Conservation (phyloP, 2,797 vertebrate genomes). For the Ptychobarbus kaznakovi region DNA sequence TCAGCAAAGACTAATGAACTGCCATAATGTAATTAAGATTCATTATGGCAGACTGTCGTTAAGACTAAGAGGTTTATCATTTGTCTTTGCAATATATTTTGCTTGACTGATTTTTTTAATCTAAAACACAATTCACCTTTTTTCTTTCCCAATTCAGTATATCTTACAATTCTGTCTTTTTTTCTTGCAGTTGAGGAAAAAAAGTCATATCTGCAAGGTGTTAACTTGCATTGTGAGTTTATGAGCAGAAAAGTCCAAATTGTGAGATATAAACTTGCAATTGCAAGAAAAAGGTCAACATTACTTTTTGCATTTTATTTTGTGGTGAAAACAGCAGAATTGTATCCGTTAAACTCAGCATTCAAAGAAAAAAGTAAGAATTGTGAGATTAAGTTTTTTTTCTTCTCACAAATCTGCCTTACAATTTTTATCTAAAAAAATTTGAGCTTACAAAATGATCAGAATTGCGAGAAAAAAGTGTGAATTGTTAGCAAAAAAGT, state of each 20-base stretch:
- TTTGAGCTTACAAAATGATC: no score
- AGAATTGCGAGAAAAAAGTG: no score
- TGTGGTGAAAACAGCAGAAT: no score
- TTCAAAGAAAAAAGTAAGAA: no score
- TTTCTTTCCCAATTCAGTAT: not conserved
- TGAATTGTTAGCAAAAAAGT: no score
- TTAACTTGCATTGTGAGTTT: not conserved
- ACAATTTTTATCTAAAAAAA: no score
- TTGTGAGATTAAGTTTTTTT: no score
- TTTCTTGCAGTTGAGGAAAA: not conserved
- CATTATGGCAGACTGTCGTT: not conserved
- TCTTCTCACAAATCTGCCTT: no score
- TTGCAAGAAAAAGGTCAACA: no score
- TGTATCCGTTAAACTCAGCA: no score
- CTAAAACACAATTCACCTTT: not conserved
- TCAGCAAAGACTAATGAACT: constrained; percentile 27
- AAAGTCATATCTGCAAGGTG: not conserved
- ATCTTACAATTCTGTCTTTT: not conserved
- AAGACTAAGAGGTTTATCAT: constrained; percentile 15
- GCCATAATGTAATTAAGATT: constrained; percentile 14
- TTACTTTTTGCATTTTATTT: no score
- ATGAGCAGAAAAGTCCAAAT: not conserved
- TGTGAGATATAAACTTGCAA: not conserved
- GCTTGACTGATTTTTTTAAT: constrained; percentile 45
- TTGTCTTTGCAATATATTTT: constrained; percentile 50